Conservation (phyloP, 2,888 invertebrate species). For the Cynaeus angustus region DNA sequence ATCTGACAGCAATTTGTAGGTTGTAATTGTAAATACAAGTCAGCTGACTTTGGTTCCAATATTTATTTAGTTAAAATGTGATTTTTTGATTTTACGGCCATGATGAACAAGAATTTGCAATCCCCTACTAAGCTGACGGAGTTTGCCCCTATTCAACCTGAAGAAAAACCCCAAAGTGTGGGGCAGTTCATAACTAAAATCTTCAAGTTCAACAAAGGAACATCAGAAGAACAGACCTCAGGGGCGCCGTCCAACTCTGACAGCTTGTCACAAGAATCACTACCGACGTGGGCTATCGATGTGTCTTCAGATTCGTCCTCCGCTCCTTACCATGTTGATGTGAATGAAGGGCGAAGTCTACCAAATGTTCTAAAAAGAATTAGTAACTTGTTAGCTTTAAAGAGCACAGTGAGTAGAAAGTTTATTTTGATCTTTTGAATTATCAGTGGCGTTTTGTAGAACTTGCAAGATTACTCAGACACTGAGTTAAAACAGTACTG, state of each 20-base stretch:
- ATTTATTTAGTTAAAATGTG: constrained; percentile 24
- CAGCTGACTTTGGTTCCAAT: constrained; percentile 32
- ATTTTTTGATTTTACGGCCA: constrained; percentile 3
- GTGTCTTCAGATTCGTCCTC: constrained; percentile 64
- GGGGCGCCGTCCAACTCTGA: constrained; percentile 62
- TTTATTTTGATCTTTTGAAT: constrained; percentile 38
- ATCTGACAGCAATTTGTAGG: constrained; percentile 26
- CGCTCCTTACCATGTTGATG: constrained; percentile 71
- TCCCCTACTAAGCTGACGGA: constrained; percentile 83
- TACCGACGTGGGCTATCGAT: constrained; percentile 69
- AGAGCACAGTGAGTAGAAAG: constrained; percentile 80
- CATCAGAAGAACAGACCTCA: constrained; percentile 62
- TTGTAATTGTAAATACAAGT: constrained; percentile 42
- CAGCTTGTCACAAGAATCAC: constrained; percentile 62
- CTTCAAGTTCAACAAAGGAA: constrained; percentile 80
- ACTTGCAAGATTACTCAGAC: constrained; percentile 85
- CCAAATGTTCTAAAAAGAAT: constrained; percentile 91
- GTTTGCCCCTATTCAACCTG: constrained; percentile 85
- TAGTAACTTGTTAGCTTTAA: constrained; percentile 88
- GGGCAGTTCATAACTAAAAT: constrained; percentile 84
- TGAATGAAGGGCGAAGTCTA: constrained; percentile 84
- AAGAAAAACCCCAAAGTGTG: constrained; percentile 82
- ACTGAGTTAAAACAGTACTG: constrained; percentile 95
- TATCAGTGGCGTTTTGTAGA: constrained; percentile 68
- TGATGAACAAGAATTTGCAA: constrained; percentile 66